Conservation (phyloP, 2,888 invertebrate genomes). For the Nyleta sp. region DNA sequence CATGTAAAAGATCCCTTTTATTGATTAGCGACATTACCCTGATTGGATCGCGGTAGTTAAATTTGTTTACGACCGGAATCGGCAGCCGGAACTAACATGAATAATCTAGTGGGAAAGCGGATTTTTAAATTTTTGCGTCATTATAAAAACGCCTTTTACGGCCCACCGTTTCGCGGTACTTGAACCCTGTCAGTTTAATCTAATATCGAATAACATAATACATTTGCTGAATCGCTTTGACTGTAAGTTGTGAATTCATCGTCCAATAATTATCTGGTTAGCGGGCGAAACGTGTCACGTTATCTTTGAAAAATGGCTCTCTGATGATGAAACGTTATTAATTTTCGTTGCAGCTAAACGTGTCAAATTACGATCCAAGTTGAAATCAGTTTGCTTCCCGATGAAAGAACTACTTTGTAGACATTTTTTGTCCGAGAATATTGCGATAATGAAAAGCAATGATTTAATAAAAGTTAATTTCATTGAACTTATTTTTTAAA, state of each 20-base stretch:
- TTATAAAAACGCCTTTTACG: conserved; percentile 14
- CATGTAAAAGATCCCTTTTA: conserved; percentile 25
- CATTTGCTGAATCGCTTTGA: background rate
- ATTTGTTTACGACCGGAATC: conserved; percentile 28
- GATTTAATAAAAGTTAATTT: no score
- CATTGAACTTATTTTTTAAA: no score
- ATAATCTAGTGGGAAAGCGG: conserved; percentile 13
- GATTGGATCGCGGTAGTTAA: conserved; percentile 34
- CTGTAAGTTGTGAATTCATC: background rate
- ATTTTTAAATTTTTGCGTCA: conserved; percentile 3
- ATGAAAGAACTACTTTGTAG: background rate
- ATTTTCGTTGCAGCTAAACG: conserved; percentile 2
- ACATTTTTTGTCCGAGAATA: background rate
- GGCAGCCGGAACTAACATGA: conserved; percentile 8
- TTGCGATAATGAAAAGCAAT: background rate
- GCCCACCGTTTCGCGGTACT: background rate
- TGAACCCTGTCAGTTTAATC: background rate
- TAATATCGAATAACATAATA: conserved; percentile 8
- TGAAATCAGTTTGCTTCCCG: background rate
- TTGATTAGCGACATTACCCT: conserved; percentile 33
- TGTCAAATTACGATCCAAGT: conserved; percentile 1
- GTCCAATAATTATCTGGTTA: conserved; percentile 21
- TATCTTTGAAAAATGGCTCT: conserved; percentile 24
- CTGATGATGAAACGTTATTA: conserved; percentile 12
- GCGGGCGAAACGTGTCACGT: conserved; percentile 11